phyloP scores from a whole-genome alignment of 1,140 invertebrate genomes.

The Carcinoscorpius rotundicauda region DNA sequence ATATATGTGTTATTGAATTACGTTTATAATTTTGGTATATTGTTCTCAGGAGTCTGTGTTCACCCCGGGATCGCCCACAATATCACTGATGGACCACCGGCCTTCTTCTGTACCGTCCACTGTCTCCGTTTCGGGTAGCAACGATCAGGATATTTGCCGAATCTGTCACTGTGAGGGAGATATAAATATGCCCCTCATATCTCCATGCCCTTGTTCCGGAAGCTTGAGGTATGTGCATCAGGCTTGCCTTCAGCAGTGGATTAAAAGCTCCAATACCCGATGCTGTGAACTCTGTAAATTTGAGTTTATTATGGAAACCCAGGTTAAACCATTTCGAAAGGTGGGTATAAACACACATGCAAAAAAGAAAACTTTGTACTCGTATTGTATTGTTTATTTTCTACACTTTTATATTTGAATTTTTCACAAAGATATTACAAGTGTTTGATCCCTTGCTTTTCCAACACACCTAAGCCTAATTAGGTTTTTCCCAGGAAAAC shows the following conservation, averaged over 20 bases:
- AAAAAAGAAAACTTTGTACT: no score
- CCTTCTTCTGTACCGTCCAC: slow-evolving; percentile 16
- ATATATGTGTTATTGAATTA: no score
- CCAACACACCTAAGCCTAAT: no score
- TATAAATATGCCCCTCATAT: slow-evolving; percentile 63
- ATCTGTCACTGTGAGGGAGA: slow-evolving; percentile 86
- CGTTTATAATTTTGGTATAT: no score
- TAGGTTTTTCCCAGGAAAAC: no score
- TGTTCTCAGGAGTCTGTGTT: background rate
- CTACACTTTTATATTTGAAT: no score
- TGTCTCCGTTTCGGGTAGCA: slow-evolving; percentile 6
- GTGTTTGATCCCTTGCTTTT: no score
- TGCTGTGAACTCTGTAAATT: slow-evolving; percentile 94
- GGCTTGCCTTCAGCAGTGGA: slow-evolving; percentile 88
- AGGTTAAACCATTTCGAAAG: slow-evolving; percentile 87
- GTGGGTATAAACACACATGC: slow-evolving; percentile 39
- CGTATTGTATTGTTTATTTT: no score
- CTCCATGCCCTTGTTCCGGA: slow-evolving; percentile 82
- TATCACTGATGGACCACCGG: slow-evolving; percentile 12
- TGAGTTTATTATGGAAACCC: slow-evolving; percentile 90
- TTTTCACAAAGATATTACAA: no score
- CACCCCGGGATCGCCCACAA: slow-evolving; percentile 8
- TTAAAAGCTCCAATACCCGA: slow-evolving; percentile 84
- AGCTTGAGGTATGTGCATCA: slow-evolving; percentile 88
- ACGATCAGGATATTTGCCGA: slow-evolving; percentile 39